phyloP scores from a whole-genome alignment of 2,888 invertebrate genomes.

The Peribatodes rhomboidaria region DNA sequence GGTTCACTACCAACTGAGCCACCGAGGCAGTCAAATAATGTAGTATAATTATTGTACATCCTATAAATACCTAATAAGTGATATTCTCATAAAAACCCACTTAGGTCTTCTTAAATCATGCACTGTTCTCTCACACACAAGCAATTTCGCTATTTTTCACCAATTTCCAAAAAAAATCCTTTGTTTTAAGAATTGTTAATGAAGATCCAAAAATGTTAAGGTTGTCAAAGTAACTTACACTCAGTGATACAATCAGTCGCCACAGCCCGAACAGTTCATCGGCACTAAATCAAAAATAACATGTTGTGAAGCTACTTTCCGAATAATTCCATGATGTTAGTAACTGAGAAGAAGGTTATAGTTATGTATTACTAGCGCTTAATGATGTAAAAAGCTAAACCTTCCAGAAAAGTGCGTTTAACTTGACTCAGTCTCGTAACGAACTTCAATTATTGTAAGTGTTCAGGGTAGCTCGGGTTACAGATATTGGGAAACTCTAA shows the following conservation, averaged over 20 bases:
- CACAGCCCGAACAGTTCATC: not conserved
- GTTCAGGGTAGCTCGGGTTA: not conserved
- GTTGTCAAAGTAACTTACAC: too few species aligned
- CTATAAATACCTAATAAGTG: too few species aligned
- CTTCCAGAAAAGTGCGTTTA: constrained; percentile 16
- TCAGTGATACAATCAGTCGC: too few species aligned
- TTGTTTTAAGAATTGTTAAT: too few species aligned
- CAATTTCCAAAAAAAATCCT: too few species aligned
- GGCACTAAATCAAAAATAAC: constrained; percentile 7
- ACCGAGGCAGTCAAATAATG: too few species aligned
- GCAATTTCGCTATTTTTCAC: too few species aligned
- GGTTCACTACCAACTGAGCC: too few species aligned
- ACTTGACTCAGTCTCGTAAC: constrained; percentile 6
- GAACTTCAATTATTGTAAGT: not conserved
- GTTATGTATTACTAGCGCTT: constrained; percentile 3
- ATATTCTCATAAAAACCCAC: too few species aligned
- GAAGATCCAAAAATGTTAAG: too few species aligned
- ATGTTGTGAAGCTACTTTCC: not conserved
- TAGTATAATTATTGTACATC: not conserved
- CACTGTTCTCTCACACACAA: too few species aligned
- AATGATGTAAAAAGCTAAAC: not conserved
- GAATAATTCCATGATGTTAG: constrained; percentile 6
- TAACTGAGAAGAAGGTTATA: not conserved
- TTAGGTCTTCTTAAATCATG: too few species aligned
- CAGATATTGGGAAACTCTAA: not conserved